A percentile compares a stretch with the other conserved stretches of the same genome.
These are phyloP conservation scores for Halyomorpha halys DNA, from an alignment of 1,140 invertebrate species.

Conservation along the genomic window DNA sequence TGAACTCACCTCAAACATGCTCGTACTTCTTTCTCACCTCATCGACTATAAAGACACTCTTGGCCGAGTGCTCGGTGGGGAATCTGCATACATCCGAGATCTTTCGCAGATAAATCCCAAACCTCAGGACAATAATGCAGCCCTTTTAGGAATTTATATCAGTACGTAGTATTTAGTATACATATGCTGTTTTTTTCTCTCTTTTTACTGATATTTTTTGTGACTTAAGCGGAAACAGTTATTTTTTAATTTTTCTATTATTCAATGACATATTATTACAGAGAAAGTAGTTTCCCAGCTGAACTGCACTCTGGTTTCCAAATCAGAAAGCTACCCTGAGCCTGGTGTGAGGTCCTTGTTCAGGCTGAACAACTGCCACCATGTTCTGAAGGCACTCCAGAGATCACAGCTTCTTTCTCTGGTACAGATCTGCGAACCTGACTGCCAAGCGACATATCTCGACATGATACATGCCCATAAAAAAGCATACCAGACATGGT, in stretches of 20 bases:
- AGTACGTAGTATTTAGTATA: too few relatives aligned
- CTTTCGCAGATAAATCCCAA: constrained; percentile 37
- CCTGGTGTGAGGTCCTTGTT: constrained; percentile 73
- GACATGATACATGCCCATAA: constrained; percentile 74
- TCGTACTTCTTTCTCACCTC: constrained; percentile 77
- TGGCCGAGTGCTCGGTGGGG: constrained; percentile 49
- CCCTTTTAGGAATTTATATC: constrained; percentile 63
- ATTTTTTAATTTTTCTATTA: too few relatives aligned
- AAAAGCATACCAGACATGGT: constrained; percentile 65
- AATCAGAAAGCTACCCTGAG: constrained; percentile 74
- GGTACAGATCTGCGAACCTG: constrained; percentile 64
- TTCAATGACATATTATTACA: too few relatives aligned
- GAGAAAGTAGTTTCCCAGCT: constrained; percentile 77
- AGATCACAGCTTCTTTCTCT: constrained; percentile 71
- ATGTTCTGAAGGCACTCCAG: constrained; percentile 80
- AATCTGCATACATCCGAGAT: constrained; percentile 44
- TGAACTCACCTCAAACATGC: constrained; percentile 85
- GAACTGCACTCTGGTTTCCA: constrained; percentile 69
- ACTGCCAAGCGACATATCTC: constrained; percentile 70
- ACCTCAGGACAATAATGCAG: constrained; percentile 44
- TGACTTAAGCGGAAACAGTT: too few relatives aligned
- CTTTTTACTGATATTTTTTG: too few relatives aligned
- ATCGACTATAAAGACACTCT: constrained; percentile 67
- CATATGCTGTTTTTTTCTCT: too few relatives aligned
- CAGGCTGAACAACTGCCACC: constrained; percentile 84